A percentile compares a stretch with the other conserved stretches of the same genome.
Conservation (phyloP, 1,140 invertebrate species). For the Brachionus sp. region DNA sequence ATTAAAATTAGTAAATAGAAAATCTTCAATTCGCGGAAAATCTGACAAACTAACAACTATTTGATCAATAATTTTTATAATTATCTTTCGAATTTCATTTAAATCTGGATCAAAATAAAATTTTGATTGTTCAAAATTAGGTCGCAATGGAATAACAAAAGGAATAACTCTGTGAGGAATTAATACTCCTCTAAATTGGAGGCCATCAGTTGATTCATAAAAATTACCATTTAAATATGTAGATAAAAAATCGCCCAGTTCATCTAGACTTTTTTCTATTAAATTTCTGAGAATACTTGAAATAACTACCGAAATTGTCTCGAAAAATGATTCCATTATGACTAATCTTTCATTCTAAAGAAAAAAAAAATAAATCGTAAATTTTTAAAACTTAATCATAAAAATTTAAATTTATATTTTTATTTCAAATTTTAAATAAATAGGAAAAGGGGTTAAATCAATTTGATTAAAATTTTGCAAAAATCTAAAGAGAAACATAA, state of each 20-base stretch:
- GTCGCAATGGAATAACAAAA: background rate
- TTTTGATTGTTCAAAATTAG: background rate
- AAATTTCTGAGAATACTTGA: background rate
- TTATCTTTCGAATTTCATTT: background rate
- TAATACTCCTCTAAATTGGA: background rate
- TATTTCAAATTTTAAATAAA: background rate
- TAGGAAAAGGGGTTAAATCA: background rate
- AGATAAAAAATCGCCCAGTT: background rate
- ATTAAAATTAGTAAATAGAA: background rate
- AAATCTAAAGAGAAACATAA: no score
- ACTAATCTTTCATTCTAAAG: background rate
- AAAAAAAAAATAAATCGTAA: no score
- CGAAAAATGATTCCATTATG: slow-evolving; percentile 25
- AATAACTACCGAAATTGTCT: background rate
- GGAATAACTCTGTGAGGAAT: background rate
- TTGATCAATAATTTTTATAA: background rate
- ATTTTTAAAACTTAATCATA: no score
- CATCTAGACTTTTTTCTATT: background rate
- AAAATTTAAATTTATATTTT: no score
- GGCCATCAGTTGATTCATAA: background rate
- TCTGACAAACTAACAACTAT: background rate
- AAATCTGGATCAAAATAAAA: background rate
- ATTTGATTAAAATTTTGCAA: no score
- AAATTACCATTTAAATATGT: background rate
- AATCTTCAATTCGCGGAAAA: slow-evolving; percentile 1